Percentiles rank a stretch among this genome's conserved stretches.
phyloP scores from a whole-genome alignment of 2,113 vertebrate species.

The Rhineura floridana region DNA sequence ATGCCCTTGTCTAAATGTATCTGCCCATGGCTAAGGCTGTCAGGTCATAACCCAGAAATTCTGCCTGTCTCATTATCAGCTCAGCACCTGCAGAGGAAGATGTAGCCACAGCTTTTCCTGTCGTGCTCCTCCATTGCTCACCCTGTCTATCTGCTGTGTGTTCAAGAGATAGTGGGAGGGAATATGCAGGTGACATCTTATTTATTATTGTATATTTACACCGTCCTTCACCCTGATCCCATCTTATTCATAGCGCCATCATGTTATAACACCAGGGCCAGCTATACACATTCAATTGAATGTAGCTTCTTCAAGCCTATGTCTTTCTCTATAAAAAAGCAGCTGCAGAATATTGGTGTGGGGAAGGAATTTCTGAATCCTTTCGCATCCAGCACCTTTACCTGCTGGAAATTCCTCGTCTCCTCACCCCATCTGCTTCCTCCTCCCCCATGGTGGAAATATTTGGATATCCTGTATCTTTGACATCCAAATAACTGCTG shows the following conservation, averaged over 20 bases:
- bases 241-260: too few species aligned
- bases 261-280: neutral
- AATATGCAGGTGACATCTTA: neutral
- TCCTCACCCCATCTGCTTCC: neutral
- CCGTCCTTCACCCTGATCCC: too few species aligned
- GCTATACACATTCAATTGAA: neutral
- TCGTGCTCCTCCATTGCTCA: neutral
- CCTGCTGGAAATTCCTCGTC: neutral
- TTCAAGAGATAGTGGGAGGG: neutral
- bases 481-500: neutral
- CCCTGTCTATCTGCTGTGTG: neutral
- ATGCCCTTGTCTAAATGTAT: neutral
- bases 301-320: neutral
- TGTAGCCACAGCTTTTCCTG: neutral
- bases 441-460: neutral
- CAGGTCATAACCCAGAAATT: neutral
- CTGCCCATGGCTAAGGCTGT: neutral
- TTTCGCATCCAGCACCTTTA: neutral
- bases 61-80: neutral
- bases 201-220: neutral
- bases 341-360: neutral
- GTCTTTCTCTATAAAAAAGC: neutral
- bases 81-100: neutral
- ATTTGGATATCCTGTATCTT: neutral
- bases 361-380: neutral